Conservation (phyloP, 2,113 vertebrate genomes). For the Chloropsis cyanopogon region DNA sequence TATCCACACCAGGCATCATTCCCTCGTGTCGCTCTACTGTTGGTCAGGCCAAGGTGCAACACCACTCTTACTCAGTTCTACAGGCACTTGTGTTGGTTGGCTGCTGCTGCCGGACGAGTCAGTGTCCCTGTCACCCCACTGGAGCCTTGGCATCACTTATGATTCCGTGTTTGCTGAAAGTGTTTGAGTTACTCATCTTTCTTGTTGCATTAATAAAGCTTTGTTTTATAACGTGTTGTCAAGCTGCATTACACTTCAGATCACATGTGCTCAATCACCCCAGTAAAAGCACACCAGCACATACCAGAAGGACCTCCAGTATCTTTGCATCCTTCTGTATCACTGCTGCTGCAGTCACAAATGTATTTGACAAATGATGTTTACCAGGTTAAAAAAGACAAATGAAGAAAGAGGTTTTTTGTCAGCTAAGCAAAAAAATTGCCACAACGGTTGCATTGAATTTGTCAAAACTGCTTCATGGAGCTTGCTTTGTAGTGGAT, state of each 20-base stretch:
- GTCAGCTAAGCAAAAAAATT: background rate
- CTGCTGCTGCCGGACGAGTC: background rate
- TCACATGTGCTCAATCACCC: background rate
- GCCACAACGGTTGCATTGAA: background rate
- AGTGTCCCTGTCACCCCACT: background rate
- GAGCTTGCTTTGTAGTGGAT: background rate
- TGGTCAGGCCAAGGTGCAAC: fast-evolving
- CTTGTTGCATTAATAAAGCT: background rate
- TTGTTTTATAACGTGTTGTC: background rate
- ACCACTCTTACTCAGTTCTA: fast-evolving
- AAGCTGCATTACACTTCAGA: background rate
- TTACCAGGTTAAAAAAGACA: background rate
- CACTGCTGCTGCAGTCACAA: background rate
- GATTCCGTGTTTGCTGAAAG: background rate
- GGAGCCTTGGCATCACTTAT: fast-evolving
- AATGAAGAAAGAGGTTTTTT: background rate
- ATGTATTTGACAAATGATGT: fast-evolving
- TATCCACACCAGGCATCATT: fast-evolving
- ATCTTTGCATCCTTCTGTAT: background rate
- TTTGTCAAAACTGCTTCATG: background rate
- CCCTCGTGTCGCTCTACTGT: fast-evolving
- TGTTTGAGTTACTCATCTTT: background rate
- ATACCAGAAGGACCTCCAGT: background rate
- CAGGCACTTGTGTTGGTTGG: background rate
- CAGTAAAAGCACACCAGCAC: background rate